These are phyloP conservation scores for Atta cephalotes DNA, from an alignment of 1,140 invertebrate genomes.

Conservation along the genomic window DNA sequence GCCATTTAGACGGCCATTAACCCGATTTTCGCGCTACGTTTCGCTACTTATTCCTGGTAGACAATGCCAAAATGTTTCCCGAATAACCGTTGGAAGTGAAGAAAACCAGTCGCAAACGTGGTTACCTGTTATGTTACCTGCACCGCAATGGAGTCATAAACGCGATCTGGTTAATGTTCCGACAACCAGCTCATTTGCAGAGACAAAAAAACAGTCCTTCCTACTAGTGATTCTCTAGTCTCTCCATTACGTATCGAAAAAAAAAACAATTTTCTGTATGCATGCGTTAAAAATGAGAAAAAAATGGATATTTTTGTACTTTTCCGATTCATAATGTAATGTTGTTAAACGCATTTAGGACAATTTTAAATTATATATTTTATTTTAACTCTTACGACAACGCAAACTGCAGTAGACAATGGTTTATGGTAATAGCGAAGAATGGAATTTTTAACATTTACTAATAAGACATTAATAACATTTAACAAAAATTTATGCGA, in stretches of 20 bases:
- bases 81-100: constrained; percentile 42
- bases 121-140: constrained; percentile 44
- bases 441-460: neutral
- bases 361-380: neutral
- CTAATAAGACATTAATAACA: neutral
- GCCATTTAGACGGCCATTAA: constrained; percentile 69
- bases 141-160: constrained; percentile 34
- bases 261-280: neutral
- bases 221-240: neutral
- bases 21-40: constrained; percentile 69
- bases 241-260: neutral
- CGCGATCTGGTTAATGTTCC: constrained; percentile 50
- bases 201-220: neutral
- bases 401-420: neutral
- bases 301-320: neutral
- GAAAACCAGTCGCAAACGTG: constrained; percentile 31
- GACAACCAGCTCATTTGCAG: constrained; percentile 8
- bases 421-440: neutral
- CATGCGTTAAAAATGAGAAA: constrained; percentile 2
- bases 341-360: neutral
- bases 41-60: constrained; percentile 61
- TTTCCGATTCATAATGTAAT: neutral
- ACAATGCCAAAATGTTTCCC: constrained; percentile 35
- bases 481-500: neutral
- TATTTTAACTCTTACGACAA: neutral